Base-by-base conservation (phyloP, 2,113 vertebrate species). In the Junco hyemalis region DNA sequence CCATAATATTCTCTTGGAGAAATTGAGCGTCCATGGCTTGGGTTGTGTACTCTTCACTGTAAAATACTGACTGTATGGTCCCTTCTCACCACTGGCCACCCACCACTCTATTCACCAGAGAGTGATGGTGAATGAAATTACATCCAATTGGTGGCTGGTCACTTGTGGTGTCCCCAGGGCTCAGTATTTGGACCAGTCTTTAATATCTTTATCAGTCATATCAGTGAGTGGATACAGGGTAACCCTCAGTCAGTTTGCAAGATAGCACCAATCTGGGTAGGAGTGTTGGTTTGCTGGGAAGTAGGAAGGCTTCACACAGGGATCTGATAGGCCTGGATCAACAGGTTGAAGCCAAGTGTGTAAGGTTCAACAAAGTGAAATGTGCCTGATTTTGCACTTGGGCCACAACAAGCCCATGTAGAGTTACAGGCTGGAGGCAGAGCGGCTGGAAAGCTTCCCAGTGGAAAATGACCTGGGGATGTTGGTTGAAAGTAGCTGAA, bases 381-480 rank as follows among this genome's bases (percentile, higher is more conserved):
- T 12, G 29, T 18, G 8, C 33, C 6, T 1, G 0, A 14, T 23
- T 29, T 22, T 51, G 25, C 18, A 19, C 11, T 7, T 33, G 33
- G 21, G 33, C 26, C 11, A 36, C 22, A 68, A 33, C 14, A 36
- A 68, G 9, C 14, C 26, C 54, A 15, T 44, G 18, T 5, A 18
- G 26, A 42, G 2, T 24, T 51, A 22, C 26, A 23, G 22, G 22
- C 33, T 68, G 33, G 2, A 6, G 22, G 7, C 11, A 77, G 22
- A 68, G 33, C 23, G 22, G 14, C 17, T 36, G 36, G 33, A 60
- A 77, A 51, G 2, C 7, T 68, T 44, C 26, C 45, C 53, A 33
- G 14, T 22, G 22, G 17, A 59, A 68, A 59, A 68, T 18, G 5
- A 33, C 53, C 31, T 36, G 21, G 25, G 4, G 5, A 11, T 51